Conservation (phyloP, 2,888 invertebrate species). For the Acleris emargana region DNA sequence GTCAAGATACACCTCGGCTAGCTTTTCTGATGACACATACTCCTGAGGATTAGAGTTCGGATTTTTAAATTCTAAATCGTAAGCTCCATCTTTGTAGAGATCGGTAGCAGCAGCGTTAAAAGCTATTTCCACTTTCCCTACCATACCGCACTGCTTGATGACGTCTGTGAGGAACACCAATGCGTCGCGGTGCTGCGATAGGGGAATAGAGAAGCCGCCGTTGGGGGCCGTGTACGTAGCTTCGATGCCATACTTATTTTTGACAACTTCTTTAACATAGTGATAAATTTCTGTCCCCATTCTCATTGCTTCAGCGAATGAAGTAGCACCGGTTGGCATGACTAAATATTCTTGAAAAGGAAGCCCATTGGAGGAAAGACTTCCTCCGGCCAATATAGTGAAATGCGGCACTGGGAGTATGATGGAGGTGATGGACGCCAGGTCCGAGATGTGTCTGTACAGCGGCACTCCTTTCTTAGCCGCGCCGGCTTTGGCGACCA, state of each 20-base stretch:
- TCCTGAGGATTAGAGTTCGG: conserved; percentile 92
- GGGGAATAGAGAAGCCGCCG: conserved; percentile 99
- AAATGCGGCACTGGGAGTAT: conserved; percentile 98
- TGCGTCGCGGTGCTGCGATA: conserved; percentile 96
- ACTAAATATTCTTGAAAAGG: conserved; percentile 98
- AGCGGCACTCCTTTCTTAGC: conserved; percentile 95
- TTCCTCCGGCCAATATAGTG: conserved; percentile 98
- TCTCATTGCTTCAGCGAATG: conserved; percentile 97
- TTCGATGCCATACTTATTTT: conserved; percentile 94
- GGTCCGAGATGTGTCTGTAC: conserved; percentile 96
- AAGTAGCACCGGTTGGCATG: conserved; percentile 94
- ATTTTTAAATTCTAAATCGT: conserved; percentile 99
- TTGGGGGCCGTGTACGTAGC: conserved; percentile 97
- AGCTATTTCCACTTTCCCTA: conserved; percentile 95
- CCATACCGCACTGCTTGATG: conserved; percentile 96
- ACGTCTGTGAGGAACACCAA: conserved; percentile 92
- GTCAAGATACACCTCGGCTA: conserved; percentile 93
- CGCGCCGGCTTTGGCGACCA: conserved; percentile 98
- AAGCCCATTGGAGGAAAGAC: conserved; percentile 97
- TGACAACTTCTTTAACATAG: conserved; percentile 95
- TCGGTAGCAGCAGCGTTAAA: conserved; percentile 99
- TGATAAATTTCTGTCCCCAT: conserved; percentile 98
- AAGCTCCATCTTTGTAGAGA: conserved; percentile 92
- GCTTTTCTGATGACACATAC: conserved; percentile 91
- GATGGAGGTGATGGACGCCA: conserved; percentile 94